Conservation (phyloP, 2,113 vertebrate genomes). For the Meleagris gallopavo region DNA sequence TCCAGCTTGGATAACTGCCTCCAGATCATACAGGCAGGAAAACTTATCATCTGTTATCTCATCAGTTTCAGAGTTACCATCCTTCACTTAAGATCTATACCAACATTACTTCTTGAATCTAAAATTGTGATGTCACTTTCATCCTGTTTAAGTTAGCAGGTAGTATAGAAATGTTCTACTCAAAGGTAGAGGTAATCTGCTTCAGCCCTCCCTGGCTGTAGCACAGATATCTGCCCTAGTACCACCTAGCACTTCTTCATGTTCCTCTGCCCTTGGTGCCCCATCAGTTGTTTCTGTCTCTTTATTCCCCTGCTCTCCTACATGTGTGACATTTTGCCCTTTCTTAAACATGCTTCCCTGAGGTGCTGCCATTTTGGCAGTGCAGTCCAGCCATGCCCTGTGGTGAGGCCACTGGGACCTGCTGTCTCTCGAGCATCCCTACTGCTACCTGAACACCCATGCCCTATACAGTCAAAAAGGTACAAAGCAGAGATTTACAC, state of each 20-base stretch:
- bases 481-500: background rate
- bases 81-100: background rate
- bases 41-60: background rate
- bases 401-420: fast-evolving
- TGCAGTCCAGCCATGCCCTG: fast-evolving
- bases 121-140: background rate
- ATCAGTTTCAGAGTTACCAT: background rate
- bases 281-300: background rate
- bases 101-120: background rate
- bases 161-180: background rate
- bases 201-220: background rate
- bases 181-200: background rate
- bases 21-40: background rate
- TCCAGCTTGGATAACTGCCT: background rate
- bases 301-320: background rate
- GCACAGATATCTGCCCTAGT: no score
- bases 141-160: background rate
- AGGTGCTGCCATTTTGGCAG: background rate
- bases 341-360: fast-evolving
- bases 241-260: background rate
- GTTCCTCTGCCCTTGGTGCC: background rate
- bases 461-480: fast-evolving
- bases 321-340: background rate
- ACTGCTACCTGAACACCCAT: background rate
- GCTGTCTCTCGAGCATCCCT: no score